Evolutionary conservation across 2,797 vertebrate genomes (phyloP).

Genomic region (Varecia variegata): DNA sequence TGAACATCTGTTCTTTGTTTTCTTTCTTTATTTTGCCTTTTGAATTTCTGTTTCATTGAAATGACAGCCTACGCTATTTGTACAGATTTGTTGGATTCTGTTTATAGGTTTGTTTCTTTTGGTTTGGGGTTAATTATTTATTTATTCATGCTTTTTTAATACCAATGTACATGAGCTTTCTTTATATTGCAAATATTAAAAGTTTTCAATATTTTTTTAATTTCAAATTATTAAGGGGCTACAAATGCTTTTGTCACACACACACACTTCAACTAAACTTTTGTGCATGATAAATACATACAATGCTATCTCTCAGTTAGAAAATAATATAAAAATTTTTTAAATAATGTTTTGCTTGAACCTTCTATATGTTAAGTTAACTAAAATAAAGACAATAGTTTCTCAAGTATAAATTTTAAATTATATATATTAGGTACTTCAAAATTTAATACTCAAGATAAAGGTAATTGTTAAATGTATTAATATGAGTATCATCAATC

Average conservation of each 20-base stretch:
- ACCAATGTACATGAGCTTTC: background rate
- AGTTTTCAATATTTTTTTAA: background rate
- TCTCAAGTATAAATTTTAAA: background rate
- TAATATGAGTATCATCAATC: background rate
- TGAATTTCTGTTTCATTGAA: background rate
- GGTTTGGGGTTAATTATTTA: background rate
- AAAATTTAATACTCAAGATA: background rate
- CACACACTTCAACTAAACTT: background rate
- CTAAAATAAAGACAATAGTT: background rate
- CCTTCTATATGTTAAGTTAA: background rate
- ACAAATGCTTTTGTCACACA: background rate
- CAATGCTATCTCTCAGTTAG: background rate
- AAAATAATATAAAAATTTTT: background rate
- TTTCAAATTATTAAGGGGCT: background rate
- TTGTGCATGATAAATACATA: background rate
- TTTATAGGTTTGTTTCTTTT: background rate
- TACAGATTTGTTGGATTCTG: background rate
- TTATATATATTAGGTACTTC: background rate
- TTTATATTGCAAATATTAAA: background rate
- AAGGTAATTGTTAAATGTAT: background rate
- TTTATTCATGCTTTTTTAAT: background rate
- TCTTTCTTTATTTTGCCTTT: background rate
- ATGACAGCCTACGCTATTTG: background rate
- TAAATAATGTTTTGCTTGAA: background rate
- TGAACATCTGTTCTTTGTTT: background rate